Evolutionary conservation across 2,113 vertebrate species (phyloP).

Genomic region (Epinephelus cyanopodus): DNA sequence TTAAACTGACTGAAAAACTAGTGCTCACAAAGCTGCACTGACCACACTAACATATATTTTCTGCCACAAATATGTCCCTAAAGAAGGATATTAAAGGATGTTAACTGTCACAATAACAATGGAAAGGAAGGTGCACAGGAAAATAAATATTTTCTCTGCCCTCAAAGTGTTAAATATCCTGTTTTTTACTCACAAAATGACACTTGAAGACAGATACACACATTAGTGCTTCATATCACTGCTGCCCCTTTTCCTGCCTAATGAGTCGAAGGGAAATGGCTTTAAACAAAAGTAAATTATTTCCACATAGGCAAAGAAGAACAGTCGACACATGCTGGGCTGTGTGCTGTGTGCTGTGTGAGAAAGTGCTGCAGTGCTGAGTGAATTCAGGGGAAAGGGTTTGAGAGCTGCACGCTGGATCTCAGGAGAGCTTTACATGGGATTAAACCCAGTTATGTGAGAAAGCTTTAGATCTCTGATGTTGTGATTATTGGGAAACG

Average conservation of each 20-base stretch:
- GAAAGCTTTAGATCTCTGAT: slow-evolving; percentile 3
- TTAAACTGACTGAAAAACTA: slow-evolving; percentile 9
- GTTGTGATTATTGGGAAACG: background rate
- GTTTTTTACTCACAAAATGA: background rate
- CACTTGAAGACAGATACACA: background rate
- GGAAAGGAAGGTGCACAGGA: background rate
- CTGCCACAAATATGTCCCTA: background rate
- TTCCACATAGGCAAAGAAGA: background rate
- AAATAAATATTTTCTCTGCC: background rate
- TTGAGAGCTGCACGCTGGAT: background rate
- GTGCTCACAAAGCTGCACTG: background rate
- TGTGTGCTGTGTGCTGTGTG: background rate
- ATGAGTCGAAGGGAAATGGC: slow-evolving; percentile 2
- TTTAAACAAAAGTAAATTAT: background rate
- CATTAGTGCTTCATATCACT: slow-evolving; percentile 9
- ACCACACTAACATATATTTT: background rate
- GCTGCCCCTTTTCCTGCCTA: slow-evolving; percentile 19
- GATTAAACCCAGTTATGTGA: slow-evolving; percentile 44
- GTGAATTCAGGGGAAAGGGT: slow-evolving; percentile 9
- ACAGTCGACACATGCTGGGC: background rate
- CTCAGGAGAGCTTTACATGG: slow-evolving; percentile 24
- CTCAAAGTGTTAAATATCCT: slow-evolving; percentile 6
- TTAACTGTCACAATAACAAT: background rate
- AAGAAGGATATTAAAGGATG: background rate
- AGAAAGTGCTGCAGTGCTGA: background rate